These are phyloP conservation scores for Hybognathus amarus DNA, from an alignment of 2,797 vertebrate species.

Conservation along the genomic window DNA sequence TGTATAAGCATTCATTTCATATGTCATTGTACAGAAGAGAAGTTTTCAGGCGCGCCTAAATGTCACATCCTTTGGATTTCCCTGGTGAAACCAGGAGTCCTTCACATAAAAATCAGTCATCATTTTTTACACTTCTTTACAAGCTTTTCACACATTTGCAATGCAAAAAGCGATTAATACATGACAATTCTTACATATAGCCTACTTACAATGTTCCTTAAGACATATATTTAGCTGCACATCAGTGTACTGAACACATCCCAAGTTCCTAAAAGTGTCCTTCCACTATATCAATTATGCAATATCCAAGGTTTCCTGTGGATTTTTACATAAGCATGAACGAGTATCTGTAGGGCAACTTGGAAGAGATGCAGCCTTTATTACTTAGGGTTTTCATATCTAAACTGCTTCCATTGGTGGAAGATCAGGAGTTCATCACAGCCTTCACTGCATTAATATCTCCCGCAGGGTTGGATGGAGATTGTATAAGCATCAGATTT, in stretches of 20 bases:
- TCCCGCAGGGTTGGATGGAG: neutral
- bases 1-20: neutral
- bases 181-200: too few relatives aligned
- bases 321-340: conserved; percentile 13
- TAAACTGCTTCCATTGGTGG: conserved; percentile 8
- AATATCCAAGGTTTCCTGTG: conserved; percentile 33
- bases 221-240: neutral
- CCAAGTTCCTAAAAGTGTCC: conserved; percentile 7
- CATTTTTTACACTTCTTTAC: neutral
- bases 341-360: neutral
- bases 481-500: conserved; percentile 34
- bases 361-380: conserved; percentile 15
- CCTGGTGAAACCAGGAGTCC: neutral
- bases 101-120: too few relatives aligned
- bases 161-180: neutral
- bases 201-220: neutral
- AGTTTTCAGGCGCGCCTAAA: neutral
- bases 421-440: conserved; percentile 30
- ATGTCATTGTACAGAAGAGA: neutral
- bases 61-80: conserved; percentile 1
- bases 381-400: conserved; percentile 1
- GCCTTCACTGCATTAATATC: conserved; percentile 17
- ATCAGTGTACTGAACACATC: neutral
- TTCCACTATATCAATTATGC: conserved; percentile 40
- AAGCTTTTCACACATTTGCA: neutral